Percentiles rank a stretch among this genome's conserved stretches.
These are phyloP conservation scores for Heliornis fulica DNA, from an alignment of 2,113 vertebrate species.

Conservation along the genomic window DNA sequence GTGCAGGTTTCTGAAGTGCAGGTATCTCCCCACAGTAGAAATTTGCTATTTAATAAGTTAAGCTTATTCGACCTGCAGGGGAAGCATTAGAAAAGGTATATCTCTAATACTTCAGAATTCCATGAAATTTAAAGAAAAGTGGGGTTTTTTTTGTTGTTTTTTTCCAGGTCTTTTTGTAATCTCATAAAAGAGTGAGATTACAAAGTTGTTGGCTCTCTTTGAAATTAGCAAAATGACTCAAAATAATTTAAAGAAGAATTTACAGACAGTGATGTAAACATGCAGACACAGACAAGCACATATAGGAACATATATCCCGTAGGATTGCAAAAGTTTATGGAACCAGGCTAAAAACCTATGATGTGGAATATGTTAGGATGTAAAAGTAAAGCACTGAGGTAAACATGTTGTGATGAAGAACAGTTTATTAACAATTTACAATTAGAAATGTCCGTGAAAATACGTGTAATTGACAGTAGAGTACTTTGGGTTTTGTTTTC, in stretches of 20 bases:
- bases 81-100: background rate
- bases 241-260: background rate
- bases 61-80: background rate
- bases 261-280: background rate
- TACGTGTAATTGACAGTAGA: background rate
- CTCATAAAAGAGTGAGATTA: too few species aligned
- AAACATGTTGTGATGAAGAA: background rate
- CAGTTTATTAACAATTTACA: background rate
- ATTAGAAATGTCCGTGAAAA: background rate
- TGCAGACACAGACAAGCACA: background rate
- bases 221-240: background rate
- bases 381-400: background rate
- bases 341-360: background rate
- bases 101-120: background rate
- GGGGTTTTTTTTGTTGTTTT: background rate
- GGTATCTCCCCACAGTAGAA: background rate
- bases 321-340: fast-evolving
- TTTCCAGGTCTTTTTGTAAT: background rate
- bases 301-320: fast-evolving
- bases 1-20: background rate
- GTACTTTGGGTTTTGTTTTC: fast-evolving
- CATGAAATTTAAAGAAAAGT: background rate
- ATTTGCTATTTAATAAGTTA: background rate
- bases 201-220: background rate
- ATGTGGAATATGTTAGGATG: background rate